These are phyloP conservation scores for Thaumetopoea pityocampa DNA, from an alignment of 1,140 invertebrate species.

Conservation along the genomic window DNA sequence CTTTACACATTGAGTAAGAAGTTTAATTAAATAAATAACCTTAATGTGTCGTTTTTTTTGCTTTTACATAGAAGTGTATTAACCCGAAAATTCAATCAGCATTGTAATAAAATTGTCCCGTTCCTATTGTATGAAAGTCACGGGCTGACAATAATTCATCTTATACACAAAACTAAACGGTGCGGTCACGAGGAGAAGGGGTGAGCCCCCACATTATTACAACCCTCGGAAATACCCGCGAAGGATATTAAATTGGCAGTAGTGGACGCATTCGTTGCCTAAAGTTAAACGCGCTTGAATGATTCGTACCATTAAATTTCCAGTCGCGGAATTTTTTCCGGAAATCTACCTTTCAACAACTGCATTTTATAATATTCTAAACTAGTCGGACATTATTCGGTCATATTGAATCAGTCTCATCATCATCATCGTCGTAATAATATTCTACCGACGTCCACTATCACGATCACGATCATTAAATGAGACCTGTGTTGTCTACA, in stretches of 20 bases:
- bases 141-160: slow-evolving; percentile 6
- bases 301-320: slow-evolving; percentile 13
- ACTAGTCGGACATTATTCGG: too few relatives aligned
- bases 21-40: too few relatives aligned
- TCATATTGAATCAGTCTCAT: too few relatives aligned
- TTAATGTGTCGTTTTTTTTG: too few relatives aligned
- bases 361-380: too few relatives aligned
- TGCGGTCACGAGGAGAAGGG: slow-evolving; percentile 12
- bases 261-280: slow-evolving; percentile 21
- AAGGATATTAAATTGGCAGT: slow-evolving; percentile 25
- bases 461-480: too few relatives aligned
- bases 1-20: too few relatives aligned
- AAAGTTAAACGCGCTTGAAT: slow-evolving; percentile 19
- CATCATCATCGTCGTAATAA: too few relatives aligned
- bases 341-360: too few relatives aligned
- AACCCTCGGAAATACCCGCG: slow-evolving; percentile 17
- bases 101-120: slow-evolving; percentile 1
- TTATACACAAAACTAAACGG: slow-evolving; percentile 3
- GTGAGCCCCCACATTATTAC: slow-evolving; percentile 8
- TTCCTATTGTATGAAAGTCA: slow-evolving; percentile 8
- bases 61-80: slow-evolving; percentile 11
- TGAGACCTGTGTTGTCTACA: too few relatives aligned
- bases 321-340: too few relatives aligned
- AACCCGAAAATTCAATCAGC: neutral
- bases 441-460: too few relatives aligned